These are phyloP conservation scores for Rhinoptilus africanus DNA, from an alignment of 2,113 vertebrate species.

Conservation along the genomic window DNA sequence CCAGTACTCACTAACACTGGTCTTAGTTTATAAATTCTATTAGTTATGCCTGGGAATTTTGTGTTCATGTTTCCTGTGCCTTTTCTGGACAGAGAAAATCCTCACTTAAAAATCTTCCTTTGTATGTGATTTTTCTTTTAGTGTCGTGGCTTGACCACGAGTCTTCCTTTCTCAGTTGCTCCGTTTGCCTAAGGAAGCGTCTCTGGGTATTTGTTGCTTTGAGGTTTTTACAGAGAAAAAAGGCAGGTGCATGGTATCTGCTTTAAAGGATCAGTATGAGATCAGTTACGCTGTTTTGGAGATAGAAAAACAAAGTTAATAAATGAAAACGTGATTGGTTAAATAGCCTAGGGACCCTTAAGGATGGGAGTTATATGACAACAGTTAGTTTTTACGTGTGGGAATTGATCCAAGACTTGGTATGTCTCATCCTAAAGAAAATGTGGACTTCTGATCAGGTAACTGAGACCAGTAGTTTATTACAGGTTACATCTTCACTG, in stretches of 20 bases:
- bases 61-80: not conserved
- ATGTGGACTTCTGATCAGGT: not conserved
- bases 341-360: not conserved
- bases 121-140: not conserved
- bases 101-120: not conserved
- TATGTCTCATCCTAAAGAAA: not conserved
- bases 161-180: not conserved
- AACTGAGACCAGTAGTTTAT: not conserved
- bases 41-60: not conserved
- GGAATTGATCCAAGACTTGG: not conserved
- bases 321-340: not conserved
- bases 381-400: not conserved
- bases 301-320: not conserved
- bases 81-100: not conserved
- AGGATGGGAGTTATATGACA: not conserved
- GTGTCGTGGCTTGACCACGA: not conserved
- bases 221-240: not conserved
- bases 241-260: not conserved
- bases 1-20: not conserved
- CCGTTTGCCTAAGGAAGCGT: not conserved
- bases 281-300: not conserved
- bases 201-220: not conserved
- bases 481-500: not conserved
- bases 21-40: not conserved
- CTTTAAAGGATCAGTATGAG: not conserved